Conservation (phyloP, 2,113 vertebrate genomes). For the Peromyscus maniculatus region DNA sequence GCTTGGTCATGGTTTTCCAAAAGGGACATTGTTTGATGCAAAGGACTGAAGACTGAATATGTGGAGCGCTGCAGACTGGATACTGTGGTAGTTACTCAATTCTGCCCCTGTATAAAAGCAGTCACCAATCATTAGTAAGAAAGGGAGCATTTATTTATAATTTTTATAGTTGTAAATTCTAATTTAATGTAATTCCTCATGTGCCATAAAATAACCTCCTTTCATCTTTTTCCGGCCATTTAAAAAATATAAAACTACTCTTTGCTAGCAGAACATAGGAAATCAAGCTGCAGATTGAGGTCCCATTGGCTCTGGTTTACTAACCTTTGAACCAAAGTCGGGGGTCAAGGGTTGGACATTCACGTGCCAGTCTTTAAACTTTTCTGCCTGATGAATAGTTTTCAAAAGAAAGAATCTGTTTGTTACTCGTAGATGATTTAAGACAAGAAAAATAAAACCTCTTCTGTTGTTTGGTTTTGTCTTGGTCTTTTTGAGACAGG, state of each 20-base stretch:
- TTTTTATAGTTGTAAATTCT: neutral
- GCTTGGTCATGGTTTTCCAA: neutral
- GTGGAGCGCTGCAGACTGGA: neutral
- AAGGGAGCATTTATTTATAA: neutral
- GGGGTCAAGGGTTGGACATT: neutral
- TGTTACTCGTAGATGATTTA: conserved; percentile 38
- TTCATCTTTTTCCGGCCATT: neutral
- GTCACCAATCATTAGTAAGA: neutral
- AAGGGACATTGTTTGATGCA: neutral
- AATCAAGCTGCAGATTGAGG: neutral
- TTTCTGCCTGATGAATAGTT: neutral
- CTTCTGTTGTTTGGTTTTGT: neutral
- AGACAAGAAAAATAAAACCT: neutral
- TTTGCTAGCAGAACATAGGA: neutral
- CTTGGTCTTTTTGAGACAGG: neutral
- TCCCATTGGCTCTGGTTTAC: neutral
- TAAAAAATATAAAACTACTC: neutral
- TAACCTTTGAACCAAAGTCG: neutral
- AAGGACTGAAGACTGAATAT: neutral
- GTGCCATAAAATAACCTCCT: conserved; percentile 31
- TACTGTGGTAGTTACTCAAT: neutral
- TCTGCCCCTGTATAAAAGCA: neutral
- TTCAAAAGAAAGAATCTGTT: conserved; percentile 5
- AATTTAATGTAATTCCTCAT: conserved; percentile 25
- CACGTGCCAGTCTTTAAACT: neutral